These are phyloP conservation scores for Ennomos quercinarius DNA, from an alignment of 2,888 invertebrate genomes.

Conservation along the genomic window DNA sequence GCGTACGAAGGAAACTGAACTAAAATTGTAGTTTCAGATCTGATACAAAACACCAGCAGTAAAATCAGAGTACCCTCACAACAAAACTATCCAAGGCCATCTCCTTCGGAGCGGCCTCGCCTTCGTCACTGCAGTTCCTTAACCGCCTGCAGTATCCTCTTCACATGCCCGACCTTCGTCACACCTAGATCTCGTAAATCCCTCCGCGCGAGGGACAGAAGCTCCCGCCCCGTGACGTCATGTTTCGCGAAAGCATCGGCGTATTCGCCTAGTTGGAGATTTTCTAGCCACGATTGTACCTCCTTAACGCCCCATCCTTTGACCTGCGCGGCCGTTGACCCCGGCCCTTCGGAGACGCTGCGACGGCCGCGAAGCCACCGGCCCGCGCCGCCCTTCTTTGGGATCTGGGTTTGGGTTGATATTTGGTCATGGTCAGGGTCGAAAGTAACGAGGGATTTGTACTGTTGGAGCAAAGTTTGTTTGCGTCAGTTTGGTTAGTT, in stretches of 20 bases:
- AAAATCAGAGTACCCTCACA: constrained; percentile 35
- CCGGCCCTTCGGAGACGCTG: constrained; percentile 69
- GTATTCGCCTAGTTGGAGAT: constrained; percentile 95
- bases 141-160: constrained; percentile 96
- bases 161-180: constrained; percentile 97
- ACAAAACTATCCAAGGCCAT: constrained; percentile 61
- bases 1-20: too few species aligned
- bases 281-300: constrained; percentile 95
- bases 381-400: constrained; percentile 67
- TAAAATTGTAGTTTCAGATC: too few species aligned
- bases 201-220: constrained; percentile 93
- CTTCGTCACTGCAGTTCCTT: constrained; percentile 88
- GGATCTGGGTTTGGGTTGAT: constrained; percentile 61
- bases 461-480: constrained; percentile 31
- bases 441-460: constrained; percentile 50
- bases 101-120: constrained; percentile 80
- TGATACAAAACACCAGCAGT: background rate
- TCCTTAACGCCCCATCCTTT: constrained; percentile 93
- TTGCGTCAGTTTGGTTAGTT: constrained; percentile 8
- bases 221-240: constrained; percentile 96
- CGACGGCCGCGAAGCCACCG: constrained; percentile 75
- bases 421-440: constrained; percentile 46
- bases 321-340: constrained; percentile 62
- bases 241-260: constrained; percentile 95
- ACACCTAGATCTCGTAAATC: constrained; percentile 96